A percentile compares a stretch with the other conserved stretches of the same genome.
Evolutionary conservation across 1,140 invertebrate genomes (phyloP).

Genomic region (Zaprionus kolodkinae): DNA sequence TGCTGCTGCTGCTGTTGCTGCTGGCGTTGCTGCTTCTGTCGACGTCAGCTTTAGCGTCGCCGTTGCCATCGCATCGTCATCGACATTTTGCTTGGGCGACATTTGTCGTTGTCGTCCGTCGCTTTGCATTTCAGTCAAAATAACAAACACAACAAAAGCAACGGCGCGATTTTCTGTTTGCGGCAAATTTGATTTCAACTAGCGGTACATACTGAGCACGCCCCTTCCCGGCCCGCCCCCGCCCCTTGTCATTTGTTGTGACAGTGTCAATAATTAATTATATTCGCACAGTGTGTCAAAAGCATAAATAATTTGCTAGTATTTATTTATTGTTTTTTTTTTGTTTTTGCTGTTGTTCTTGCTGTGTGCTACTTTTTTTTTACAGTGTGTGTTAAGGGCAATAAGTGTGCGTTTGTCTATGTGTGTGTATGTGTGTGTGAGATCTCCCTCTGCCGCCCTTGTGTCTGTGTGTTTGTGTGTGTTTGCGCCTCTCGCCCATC

Average conservation of each 20-base stretch:
- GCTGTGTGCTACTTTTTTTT: conserved; percentile 3
- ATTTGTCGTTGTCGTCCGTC: conserved; percentile 36
- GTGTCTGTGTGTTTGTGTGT: conserved; percentile 7
- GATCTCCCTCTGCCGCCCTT: neutral
- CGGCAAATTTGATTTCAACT: conserved; percentile 35
- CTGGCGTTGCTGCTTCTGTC: conserved; percentile 14
- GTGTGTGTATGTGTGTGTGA: conserved; percentile 3
- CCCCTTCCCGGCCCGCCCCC: neutral
- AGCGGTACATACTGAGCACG: neutral
- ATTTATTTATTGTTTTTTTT: conserved; percentile 1
- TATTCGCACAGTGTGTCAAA: conserved; percentile 35
- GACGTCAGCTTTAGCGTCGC: conserved; percentile 22
- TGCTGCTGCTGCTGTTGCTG: conserved; percentile 15
- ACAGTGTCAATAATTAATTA: conserved; percentile 5
- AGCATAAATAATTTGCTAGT: conserved; percentile 6
- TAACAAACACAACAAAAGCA: conserved; percentile 64
- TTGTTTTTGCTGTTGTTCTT: conserved; percentile 1
- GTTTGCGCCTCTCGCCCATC: conserved; percentile 18
- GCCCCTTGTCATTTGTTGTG: neutral
- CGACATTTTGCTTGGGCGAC: conserved; percentile 42
- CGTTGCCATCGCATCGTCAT: conserved; percentile 11
- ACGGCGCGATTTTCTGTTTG: conserved; percentile 39
- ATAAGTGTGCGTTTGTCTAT: conserved; percentile 4
- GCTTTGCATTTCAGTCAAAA: conserved; percentile 53
- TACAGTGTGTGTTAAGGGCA: neutral